phyloP scores from a whole-genome alignment of 2,113 vertebrate genomes.

The Neoarius graeffei region DNA sequence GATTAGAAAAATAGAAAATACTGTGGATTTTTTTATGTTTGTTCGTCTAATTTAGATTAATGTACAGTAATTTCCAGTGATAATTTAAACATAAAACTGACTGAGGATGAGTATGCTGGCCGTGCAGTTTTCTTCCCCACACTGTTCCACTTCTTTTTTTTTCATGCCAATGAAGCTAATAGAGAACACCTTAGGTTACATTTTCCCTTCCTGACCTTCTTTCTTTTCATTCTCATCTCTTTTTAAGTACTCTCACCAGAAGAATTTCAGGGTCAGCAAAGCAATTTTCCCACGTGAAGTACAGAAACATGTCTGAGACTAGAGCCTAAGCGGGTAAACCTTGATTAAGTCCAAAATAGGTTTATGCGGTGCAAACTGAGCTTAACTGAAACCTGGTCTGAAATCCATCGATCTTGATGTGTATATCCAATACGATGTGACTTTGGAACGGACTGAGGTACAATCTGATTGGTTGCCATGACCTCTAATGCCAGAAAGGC shows the following conservation, averaged over 20 bases:
- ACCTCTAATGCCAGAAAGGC: slow-evolving; percentile 5
- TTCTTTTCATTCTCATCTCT: slow-evolving; percentile 11
- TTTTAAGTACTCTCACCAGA: not conserved
- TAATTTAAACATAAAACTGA: not conserved
- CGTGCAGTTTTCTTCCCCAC: not conserved
- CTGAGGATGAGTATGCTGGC: not conserved
- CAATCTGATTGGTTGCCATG: slow-evolving; percentile 30
- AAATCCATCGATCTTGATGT: not conserved
- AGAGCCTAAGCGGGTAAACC: not conserved
- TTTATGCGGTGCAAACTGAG: slow-evolving; percentile 5
- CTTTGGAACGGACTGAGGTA: not conserved
- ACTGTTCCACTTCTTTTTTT: not conserved
- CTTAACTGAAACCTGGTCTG: slow-evolving; percentile 14
- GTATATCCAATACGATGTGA: slow-evolving; percentile 14
- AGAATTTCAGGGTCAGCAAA: not conserved
- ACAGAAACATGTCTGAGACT: not conserved
- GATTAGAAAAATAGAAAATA: not conserved
- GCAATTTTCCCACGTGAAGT: slow-evolving; percentile 9
- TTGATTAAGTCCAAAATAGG: slow-evolving; percentile 2
- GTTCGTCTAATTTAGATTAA: not conserved
- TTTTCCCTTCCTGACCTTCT: slow-evolving; percentile 4
- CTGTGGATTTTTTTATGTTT: not conserved
- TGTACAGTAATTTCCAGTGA: not conserved
- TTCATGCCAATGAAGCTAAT: not conserved
- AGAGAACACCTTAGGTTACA: not conserved